These are phyloP conservation scores for Leptopilina myrica DNA, from an alignment of 2,888 invertebrate genomes.

Conservation along the genomic window DNA sequence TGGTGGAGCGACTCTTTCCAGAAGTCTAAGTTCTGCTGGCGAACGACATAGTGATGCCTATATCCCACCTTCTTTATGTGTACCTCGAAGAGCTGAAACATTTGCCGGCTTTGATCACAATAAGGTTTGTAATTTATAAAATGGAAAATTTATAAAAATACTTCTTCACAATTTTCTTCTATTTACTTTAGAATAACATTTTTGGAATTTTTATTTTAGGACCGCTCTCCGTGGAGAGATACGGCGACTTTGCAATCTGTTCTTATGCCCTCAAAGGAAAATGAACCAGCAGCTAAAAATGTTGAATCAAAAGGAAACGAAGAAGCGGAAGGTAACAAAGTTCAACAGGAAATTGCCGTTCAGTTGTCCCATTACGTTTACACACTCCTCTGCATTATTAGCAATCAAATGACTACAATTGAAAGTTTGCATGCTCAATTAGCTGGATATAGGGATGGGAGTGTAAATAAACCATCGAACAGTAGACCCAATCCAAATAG, in stretches of 20 bases:
- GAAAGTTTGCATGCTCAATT: constrained; percentile 90
- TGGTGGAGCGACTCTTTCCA: constrained; percentile 88
- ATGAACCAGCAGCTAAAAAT: constrained; percentile 39
- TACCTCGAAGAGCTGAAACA: constrained; percentile 94
- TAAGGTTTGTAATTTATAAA: constrained; percentile 63
- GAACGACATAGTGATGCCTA: constrained; percentile 93
- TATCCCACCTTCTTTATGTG: constrained; percentile 86
- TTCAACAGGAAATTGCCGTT: constrained; percentile 86
- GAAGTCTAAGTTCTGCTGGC: constrained; percentile 95
- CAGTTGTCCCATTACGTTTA: constrained; percentile 92
- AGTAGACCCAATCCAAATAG: constrained; percentile 84
- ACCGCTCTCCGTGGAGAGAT: constrained; percentile 71
- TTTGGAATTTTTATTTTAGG: constrained; percentile 55
- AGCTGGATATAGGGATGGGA: constrained; percentile 81
- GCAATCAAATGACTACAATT: constrained; percentile 93
- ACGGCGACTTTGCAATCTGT: constrained; percentile 62
- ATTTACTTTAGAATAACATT: too few species aligned
- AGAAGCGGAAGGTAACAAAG: constrained; percentile 72
- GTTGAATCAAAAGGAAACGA: constrained; percentile 50
- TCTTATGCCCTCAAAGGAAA: constrained; percentile 61
- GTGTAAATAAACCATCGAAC: constrained; percentile 62
- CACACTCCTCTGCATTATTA: constrained; percentile 90
- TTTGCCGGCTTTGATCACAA: constrained; percentile 94
- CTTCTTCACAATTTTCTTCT: not conserved
- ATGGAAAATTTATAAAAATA: not conserved